Evolutionary conservation across 2,888 invertebrate genomes (phyloP), one percentile per base, ranked within the genome.

Genomic region (Hirtodrosophila trivittata): DNA sequence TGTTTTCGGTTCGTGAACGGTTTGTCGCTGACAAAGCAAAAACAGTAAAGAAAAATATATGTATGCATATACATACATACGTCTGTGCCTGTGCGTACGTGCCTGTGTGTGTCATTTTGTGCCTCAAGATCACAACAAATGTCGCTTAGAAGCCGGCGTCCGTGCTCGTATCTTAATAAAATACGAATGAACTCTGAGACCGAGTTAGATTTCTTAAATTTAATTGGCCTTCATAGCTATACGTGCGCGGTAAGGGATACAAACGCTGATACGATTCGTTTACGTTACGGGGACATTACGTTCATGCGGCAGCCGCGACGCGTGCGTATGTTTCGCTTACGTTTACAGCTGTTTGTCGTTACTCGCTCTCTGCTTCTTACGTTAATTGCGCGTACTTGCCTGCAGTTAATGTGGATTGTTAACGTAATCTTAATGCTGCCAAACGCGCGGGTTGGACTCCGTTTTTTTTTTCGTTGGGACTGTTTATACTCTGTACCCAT

Each of bases 21-120:
- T 52, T 50, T 57, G 49, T 65, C 65, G 80, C 80, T 84, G 84
- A 84, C 81, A 70, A 66, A 65, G 86, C 82, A 81, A 68, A 63
- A 68, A 52, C 26, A 65, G 55, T 38, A 62, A 46, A 47, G 52
- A 37, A 54, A 5, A 66, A 57, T 43, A 37, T 47, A 46, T 52
- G 41, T 33, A 62, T 73, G 39, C 70, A 51, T 57, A 37, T 35
- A n/a, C n/a, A 37, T 49, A 45, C 10, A 28, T 28, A 63, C 49
- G 54, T 42, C 51, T 56, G 49, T 52, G 56, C 41, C 51, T 56
- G 49, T 57, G 50, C 52, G 64, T 58, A 63, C 49, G 66, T 74
- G 69, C 42, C 33, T 73, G 60, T 58, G 52, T 60, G 62, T 59
- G 38, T 55, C 45, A 54, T 45, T 49, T 49, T 69, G 65, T 49